A percentile compares a stretch with the other conserved stretches of the same genome.
Conservation (phyloP, 2,113 vertebrate species). For the Henicopernis longicauda region DNA sequence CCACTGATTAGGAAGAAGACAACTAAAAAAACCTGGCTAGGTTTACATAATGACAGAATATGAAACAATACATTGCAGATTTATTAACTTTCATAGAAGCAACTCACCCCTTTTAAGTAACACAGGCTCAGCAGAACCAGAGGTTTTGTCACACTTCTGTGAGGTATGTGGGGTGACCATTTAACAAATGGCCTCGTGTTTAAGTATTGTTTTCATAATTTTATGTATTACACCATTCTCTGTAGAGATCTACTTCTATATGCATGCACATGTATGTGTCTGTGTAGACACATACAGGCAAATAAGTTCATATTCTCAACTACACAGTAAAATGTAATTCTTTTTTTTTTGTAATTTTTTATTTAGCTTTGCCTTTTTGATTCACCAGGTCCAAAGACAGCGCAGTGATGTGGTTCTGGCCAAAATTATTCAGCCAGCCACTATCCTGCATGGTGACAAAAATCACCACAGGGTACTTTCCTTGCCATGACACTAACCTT, state of each 20-base stretch:
- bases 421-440: background rate
- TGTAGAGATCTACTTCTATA: background rate
- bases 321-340: background rate
- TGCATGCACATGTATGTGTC: rapidly evolving
- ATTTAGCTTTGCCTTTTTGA: background rate
- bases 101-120: background rate
- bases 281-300: background rate
- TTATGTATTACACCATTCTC: background rate
- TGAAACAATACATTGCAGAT: slow-evolving; percentile 42
- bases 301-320: background rate
- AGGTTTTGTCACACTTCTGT: background rate
- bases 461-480: background rate
- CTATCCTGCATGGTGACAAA: background rate
- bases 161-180: background rate
- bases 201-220: background rate
- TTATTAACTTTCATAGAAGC: background rate
- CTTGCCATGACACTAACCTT: background rate
- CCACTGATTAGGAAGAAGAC: slow-evolving; percentile 56
- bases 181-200: background rate
- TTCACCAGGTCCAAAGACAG: background rate
- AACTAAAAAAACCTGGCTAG: slow-evolving; percentile 43
- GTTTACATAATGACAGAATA: slow-evolving; percentile 61
- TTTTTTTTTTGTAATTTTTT: background rate
- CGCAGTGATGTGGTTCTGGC: background rate
- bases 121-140: background rate